Evolutionary conservation across 2,797 vertebrate genomes (phyloP).

Genomic region (Natrix natrix): DNA sequence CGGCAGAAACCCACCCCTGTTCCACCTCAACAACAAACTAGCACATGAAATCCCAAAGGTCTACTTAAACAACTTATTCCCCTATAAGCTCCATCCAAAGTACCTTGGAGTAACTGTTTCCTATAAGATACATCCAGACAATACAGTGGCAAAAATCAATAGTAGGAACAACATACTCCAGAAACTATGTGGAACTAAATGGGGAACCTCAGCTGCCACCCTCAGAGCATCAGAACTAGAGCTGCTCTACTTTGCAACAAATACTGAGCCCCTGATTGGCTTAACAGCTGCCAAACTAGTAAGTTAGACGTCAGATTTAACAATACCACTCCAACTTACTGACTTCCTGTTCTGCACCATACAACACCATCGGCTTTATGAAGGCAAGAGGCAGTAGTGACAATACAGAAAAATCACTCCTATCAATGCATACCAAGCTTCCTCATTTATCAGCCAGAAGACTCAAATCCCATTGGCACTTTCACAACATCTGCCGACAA

Average conservation of each 20-base stretch:
- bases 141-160: background rate
- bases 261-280: background rate
- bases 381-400: background rate
- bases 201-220: background rate
- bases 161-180: background rate
- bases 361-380: background rate
- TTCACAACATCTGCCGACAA: background rate
- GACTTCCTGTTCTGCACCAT: background rate
- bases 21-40: background rate
- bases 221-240: background rate
- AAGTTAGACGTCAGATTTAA: background rate
- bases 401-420: background rate
- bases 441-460: background rate
- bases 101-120: background rate
- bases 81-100: background rate
- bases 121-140: background rate
- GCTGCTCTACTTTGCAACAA: background rate
- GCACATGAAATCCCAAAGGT: background rate
- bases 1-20: background rate
- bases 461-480: background rate
- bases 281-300: background rate
- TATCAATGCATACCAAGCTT: background rate
- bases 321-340: background rate
- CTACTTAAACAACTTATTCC: background rate
- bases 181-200: background rate